Conservation (phyloP, 2,113 vertebrate genomes). For the Cisticola juncidis region DNA sequence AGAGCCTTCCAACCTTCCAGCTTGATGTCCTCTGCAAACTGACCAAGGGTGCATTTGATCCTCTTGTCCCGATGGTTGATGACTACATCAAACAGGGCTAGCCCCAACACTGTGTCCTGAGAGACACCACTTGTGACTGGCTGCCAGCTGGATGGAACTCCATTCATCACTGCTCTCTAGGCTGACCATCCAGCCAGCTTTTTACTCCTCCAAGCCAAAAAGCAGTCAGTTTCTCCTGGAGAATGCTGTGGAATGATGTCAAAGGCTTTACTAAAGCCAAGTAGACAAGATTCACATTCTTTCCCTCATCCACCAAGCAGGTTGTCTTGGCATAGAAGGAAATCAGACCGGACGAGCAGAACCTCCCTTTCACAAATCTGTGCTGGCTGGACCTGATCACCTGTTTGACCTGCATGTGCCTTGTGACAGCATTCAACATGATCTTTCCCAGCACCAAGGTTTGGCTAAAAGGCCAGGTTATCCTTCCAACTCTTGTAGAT, state of each 20-base stretch:
- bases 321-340: neutral
- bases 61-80: accelerated
- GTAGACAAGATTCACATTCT: neutral
- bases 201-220: neutral
- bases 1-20: neutral
- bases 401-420: neutral
- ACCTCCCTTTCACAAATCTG: neutral
- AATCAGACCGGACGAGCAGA: neutral
- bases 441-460: neutral
- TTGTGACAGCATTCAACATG: neutral
- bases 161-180: neutral
- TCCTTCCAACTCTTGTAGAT: neutral
- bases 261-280: neutral
- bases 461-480: neutral
- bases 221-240: neutral
- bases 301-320: neutral
- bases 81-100: neutral
- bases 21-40: neutral
- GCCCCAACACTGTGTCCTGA: neutral
- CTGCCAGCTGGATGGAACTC: neutral
- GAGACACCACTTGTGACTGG: neutral
- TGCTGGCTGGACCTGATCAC: neutral
- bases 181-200: neutral
- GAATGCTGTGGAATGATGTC: neutral
- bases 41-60: neutral